Conservation (phyloP, 1,140 invertebrate species). For the Lutraria rhynchaena region DNA sequence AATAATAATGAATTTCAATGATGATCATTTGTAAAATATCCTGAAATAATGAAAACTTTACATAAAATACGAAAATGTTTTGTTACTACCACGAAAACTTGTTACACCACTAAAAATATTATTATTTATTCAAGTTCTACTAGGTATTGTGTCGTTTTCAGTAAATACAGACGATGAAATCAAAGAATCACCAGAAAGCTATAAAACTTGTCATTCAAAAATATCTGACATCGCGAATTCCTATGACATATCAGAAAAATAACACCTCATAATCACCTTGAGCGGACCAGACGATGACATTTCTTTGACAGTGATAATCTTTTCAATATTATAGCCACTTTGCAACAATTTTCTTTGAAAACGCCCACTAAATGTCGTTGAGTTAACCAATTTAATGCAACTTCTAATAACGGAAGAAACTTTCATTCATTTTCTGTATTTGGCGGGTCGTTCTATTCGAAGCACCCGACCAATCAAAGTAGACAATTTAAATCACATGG, state of each 20-base stretch:
- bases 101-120: too few relatives aligned
- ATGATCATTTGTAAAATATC: too few relatives aligned
- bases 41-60: too few relatives aligned
- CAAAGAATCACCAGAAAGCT: too few relatives aligned
- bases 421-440: slow-evolving; percentile 33
- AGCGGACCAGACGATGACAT: slow-evolving; percentile 56
- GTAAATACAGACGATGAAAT: too few relatives aligned
- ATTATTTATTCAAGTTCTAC: too few relatives aligned
- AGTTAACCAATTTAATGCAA: background rate
- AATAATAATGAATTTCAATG: too few relatives aligned
- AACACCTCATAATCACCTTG: slow-evolving; percentile 34
- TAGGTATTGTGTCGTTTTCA: too few relatives aligned
- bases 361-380: background rate
- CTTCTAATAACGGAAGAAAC: background rate
- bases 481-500: slow-evolving; percentile 35
- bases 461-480: slow-evolving; percentile 23
- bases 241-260: background rate
- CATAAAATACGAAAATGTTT: too few relatives aligned
- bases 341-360: background rate
- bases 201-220: too few relatives aligned
- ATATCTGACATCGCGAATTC: background rate
- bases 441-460: background rate
- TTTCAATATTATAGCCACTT: background rate
- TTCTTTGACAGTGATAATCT: background rate
- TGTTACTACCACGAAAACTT: too few relatives aligned